Evolutionary conservation across 2,797 vertebrate genomes (phyloP).

Genomic region (Dipus sagitta): DNA sequence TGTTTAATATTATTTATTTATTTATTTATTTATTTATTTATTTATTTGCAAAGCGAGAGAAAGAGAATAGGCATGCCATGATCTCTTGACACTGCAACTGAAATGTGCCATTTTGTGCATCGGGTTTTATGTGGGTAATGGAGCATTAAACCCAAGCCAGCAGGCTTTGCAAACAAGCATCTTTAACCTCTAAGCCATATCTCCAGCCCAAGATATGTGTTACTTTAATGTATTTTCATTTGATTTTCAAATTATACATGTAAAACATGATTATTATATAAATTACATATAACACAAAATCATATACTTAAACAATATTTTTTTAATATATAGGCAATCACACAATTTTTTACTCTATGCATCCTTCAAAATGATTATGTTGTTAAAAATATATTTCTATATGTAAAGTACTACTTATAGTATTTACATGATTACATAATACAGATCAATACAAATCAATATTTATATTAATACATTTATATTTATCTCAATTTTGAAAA

Average conservation of each 20-base stretch:
- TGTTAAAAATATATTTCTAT: conserved; percentile 2
- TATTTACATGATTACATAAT: conserved; percentile 3
- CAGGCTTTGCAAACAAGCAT: no score
- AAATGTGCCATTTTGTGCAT: no score
- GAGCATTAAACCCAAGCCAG: no score
- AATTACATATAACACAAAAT: conserved; percentile 30
- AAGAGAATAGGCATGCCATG: no score
- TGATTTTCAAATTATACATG: conserved; percentile 43
- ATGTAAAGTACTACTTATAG: conserved; percentile 28
- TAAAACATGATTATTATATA: conserved; percentile 17
- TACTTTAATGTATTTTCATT: conserved; percentile 36
- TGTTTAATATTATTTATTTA: no score
- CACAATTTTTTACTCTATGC: neutral
- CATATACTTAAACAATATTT: neutral
- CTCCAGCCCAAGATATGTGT: neutral
- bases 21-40: no score
- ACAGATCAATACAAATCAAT: neutral
- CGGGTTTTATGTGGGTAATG: no score
- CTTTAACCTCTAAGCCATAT: no score
- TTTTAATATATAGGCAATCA: neutral
- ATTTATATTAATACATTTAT: conserved; percentile 22
- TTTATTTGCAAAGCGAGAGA: no score
- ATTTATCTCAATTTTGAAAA: neutral
- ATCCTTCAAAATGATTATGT: neutral
- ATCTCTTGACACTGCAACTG: no score